Conservation (phyloP, 1,140 invertebrate species). For the Lysiphlebus fabarum region DNA sequence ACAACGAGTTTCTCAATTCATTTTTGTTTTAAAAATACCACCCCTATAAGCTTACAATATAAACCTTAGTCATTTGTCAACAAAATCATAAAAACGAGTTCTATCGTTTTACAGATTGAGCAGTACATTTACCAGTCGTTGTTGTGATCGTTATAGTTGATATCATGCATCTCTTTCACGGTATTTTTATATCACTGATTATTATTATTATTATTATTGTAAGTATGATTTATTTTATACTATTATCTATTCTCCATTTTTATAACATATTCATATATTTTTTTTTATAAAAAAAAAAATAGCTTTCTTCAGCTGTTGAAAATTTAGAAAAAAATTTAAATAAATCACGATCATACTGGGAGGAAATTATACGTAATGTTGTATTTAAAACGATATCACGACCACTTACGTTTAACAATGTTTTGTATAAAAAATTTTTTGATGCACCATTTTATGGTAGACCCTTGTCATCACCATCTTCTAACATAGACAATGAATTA, state of each 20-base stretch:
- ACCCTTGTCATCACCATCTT: conserved; percentile 17
- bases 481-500: conserved; percentile 19
- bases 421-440: conserved; percentile 34
- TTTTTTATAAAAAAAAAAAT: too few species aligned
- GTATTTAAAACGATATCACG: conserved; percentile 41
- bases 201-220: too few species aligned
- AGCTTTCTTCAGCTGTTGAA: too few species aligned
- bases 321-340: too few species aligned
- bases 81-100: too few species aligned
- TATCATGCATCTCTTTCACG: background rate
- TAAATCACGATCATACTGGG: conserved; percentile 18
- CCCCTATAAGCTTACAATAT: conserved; percentile 1
- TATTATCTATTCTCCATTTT: background rate
- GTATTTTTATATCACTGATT: background rate
- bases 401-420: conserved; percentile 24
- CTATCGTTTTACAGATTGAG: background rate
- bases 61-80: conserved; percentile 21
- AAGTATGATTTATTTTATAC: background rate
- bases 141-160: conserved; percentile 14
- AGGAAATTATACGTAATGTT: conserved; percentile 31
- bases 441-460: conserved; percentile 39
- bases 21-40: background rate
- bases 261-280: background rate
- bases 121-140: background rate
- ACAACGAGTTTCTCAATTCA: conserved; percentile 13